Base-by-base conservation (phyloP, 2,113 vertebrate genomes). In the Atrichornis clamosus region DNA sequence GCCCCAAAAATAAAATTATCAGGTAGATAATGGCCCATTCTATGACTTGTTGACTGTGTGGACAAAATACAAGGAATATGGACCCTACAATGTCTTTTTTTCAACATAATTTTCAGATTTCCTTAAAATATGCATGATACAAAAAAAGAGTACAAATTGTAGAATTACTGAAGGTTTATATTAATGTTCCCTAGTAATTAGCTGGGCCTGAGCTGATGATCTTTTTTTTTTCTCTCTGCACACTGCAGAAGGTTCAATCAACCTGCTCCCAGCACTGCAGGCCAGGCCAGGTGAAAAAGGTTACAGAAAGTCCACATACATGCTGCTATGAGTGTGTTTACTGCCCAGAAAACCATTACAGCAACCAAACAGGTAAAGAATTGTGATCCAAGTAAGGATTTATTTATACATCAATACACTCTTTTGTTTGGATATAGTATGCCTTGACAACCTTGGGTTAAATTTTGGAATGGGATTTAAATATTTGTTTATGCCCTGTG, bases 251-350 rank as follows among this genome's bases (percentile, higher is more conserved):
- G 67, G 94, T 99, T 86, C 86, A 87, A 22, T 99, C 99, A 22
- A 98, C 96, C 50, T 99, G 99, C 62, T 99, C 98, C 60, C 97
- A 95, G n/a, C 98, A 97, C 93, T 99, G 98, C 90, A 84, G 93
- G 30, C 98, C 98, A 52, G 99, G 98, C 10, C 94, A 99, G 96
- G 97, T 98, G 96, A 99, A 99, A 95, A 99, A 98, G 94, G 98
- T 98, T 44, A 97, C 98, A 7, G 98, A 97, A 86, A 98, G 98
- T 74, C 98, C 98, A 50, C 98, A 99, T 79, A 99, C 97, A 14
- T 99, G 99, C 73, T 99, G 98, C 93, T 99, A 99, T 44, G 98
- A 99, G 56, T 99, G 98, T 91, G 94, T 98, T 85, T 97, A 97
- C 91, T 99, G 99, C 70, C 98, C 98, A 6, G 98, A 98, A 96